phyloP scores from a whole-genome alignment of 2,113 vertebrate species.

The Ibidorhyncha struthersii region DNA sequence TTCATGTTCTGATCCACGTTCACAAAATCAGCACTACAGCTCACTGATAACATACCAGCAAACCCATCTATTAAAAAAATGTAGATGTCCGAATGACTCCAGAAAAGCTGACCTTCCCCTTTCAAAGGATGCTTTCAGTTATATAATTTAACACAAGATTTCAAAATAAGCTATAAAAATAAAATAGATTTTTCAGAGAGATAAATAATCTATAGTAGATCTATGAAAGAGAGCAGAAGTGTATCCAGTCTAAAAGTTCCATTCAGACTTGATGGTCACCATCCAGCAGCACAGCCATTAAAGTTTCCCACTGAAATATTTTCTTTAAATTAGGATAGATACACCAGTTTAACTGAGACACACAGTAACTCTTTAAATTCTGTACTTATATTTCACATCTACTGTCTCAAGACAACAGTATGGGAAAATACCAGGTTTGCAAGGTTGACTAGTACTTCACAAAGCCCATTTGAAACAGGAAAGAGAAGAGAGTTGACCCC shows the following conservation, averaged over 20 bases:
- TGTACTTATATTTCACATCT: background rate
- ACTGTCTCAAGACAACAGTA: background rate
- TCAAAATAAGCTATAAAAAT: slow-evolving; percentile 15
- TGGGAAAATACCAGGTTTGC: background rate
- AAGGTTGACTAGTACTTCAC: background rate
- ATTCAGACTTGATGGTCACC: background rate
- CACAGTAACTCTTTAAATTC: background rate
- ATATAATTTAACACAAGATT: background rate
- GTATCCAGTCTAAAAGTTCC: background rate
- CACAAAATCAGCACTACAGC: background rate
- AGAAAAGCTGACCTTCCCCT: background rate
- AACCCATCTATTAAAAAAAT: background rate
- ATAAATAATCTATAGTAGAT: slow-evolving; percentile 10
- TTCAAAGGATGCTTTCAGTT: background rate
- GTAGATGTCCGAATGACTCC: background rate
- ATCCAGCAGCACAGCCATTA: background rate
- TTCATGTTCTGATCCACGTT: background rate
- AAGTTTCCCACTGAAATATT: background rate
- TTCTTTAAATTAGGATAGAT: background rate
- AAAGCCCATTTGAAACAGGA: background rate
- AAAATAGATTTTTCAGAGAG: slow-evolving; percentile 15
- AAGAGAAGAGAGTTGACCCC: background rate
- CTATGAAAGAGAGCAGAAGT: slow-evolving; percentile 26
- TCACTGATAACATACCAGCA: background rate
- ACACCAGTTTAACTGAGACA: background rate